Percentiles rank a stretch among this genome's conserved stretches.
Evolutionary conservation across 2,888 invertebrate species (phyloP).

Genomic region (Meiosimyza decipiens): DNA sequence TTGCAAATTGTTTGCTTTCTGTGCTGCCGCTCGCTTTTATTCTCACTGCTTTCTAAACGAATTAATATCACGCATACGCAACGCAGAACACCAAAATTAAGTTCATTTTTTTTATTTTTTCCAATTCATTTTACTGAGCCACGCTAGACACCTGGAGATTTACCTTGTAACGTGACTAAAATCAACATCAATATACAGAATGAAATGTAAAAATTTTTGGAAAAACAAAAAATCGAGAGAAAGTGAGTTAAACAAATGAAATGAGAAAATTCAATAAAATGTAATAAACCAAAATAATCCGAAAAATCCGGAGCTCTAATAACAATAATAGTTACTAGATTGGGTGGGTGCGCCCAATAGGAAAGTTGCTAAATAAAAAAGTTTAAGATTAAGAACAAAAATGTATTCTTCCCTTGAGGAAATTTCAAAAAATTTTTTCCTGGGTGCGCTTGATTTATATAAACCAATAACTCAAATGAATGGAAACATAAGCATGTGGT

Average conservation of each 20-base stretch:
- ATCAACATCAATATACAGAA: neutral
- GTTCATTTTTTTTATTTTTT: neutral
- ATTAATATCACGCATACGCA: conserved; percentile 8
- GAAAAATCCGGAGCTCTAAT: conserved; percentile 7
- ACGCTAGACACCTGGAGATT: neutral
- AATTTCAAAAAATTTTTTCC: too few species aligned
- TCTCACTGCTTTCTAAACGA: neutral
- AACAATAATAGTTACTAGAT: neutral
- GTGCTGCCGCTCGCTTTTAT: too few species aligned
- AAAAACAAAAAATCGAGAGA: neutral
- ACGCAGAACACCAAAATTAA: neutral
- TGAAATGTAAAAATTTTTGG: neutral
- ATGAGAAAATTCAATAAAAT: conserved; percentile 32
- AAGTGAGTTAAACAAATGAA: neutral
- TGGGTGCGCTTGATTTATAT: too few species aligned
- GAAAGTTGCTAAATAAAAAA: too few species aligned
- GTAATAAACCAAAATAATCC: conserved; percentile 36
- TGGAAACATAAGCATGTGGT: too few species aligned
- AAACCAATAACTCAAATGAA: too few species aligned
- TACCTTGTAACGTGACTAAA: neutral
- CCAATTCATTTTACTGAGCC: conserved; percentile 2
- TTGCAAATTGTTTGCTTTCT: too few species aligned
- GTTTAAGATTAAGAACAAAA: too few species aligned
- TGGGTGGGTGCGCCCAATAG: neutral
- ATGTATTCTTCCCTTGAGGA: too few species aligned